Evolutionary conservation across 2,797 vertebrate genomes (phyloP).

Genomic region (Podarcis siculus): DNA sequence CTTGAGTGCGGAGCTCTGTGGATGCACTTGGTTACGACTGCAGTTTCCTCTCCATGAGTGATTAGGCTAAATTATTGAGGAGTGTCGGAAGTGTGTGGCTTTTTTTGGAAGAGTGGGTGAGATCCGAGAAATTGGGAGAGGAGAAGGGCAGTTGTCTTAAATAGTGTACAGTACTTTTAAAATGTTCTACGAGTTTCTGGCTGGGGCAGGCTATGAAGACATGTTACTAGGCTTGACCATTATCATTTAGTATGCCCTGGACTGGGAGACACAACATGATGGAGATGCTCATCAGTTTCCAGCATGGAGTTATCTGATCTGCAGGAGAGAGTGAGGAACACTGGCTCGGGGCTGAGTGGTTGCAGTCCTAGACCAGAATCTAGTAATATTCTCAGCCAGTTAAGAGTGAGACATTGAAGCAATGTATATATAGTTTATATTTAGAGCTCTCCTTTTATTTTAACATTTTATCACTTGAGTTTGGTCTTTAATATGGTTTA

Average conservation of each 20-base stretch:
- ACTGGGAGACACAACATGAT: background rate
- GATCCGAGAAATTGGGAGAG: background rate
- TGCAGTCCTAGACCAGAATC: background rate
- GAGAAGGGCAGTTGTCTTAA: background rate
- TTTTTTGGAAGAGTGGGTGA: background rate
- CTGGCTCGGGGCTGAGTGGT: background rate
- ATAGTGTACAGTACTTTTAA: background rate
- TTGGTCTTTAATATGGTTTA: background rate
- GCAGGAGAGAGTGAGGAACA: background rate
- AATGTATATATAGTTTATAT: background rate
- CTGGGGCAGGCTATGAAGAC: background rate
- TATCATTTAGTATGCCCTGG: background rate
- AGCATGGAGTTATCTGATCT: background rate
- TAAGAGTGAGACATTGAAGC: background rate
- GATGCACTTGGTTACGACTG: slow-evolving; percentile 37
- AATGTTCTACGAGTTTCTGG: background rate
- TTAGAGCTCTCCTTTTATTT: background rate
- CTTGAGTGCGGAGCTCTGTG: slow-evolving; percentile 34
- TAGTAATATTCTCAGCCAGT: background rate
- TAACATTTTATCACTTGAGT: background rate
- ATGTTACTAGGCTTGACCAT: too few species aligned
- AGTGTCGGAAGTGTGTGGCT: background rate
- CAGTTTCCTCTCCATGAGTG: slow-evolving; percentile 51
- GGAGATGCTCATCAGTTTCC: background rate
- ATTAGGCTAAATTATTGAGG: slow-evolving; percentile 36